Evolutionary conservation across 2,888 invertebrate genomes (phyloP), one percentile per base, ranked within the genome.

Genomic region (Pyrgus malvae): DNA sequence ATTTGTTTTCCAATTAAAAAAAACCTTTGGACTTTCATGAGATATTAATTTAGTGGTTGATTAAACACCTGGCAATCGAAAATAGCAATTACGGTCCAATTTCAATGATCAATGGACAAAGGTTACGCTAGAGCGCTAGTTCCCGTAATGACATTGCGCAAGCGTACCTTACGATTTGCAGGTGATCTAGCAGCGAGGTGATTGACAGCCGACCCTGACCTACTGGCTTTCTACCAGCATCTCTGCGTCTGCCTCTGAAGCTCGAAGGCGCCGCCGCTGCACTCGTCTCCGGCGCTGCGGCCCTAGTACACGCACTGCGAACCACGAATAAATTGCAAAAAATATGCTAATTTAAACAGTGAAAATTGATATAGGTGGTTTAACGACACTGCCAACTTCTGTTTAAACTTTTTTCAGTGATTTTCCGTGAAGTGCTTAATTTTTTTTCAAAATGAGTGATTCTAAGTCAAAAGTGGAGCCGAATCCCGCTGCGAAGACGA

Each of bases 161-260:
- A 33, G 14, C 17, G 29, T 27, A 19, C 6, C 37, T 49, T 21
- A 23, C 29, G 23, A 35, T 14, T 46, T 37, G 41, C 49, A 16
- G 41, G 49, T 49, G 49, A 21, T 31, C 40, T 16, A 33, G 33
- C 33, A 37, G 16, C 17, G 38, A 4, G 55, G 31, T 61, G 63
- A 59, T 51, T 62, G 62, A 59, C 63, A 55, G 58, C 50, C 38
- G 58, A 42, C 64, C 59, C 27, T 62, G 61, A 59, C 64, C 58
- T 46, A 58, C 25, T 50, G 45, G 64, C 59, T 62, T 59, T 60
- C 60, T 57, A 58, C 17, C 57, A 31, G 45, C 45, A 45, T 2
- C 21, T 21, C 19, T 3, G 31, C 12, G 33, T 12, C 33, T 33
- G 12, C 11, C 4, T n/a, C 23, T 6, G 23, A 3, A 3, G 6